Evolutionary conservation across 2,113 vertebrate species (phyloP), one percentile per base, ranked within the genome.

Genomic region (Eolophus roseicapilla): DNA sequence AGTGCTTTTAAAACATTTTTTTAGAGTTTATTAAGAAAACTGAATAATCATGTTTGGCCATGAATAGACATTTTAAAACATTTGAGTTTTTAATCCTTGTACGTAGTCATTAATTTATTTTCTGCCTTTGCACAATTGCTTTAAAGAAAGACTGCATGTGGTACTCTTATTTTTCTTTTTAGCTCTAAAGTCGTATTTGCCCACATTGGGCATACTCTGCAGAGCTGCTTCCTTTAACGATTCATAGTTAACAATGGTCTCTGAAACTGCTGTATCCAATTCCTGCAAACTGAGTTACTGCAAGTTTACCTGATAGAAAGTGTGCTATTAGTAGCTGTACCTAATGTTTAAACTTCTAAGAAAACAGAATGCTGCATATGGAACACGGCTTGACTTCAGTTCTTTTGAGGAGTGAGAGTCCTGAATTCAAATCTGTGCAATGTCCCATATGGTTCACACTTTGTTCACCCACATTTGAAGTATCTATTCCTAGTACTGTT

Each of bases 391-490:
- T 86, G 86, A 89, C 86, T 93, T 86, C 41, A 76, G 83, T 16
- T 83, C 83, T 87, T 92, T 52, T 84, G 57, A 88, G 83, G 88
- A 96, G 68, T 14, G 60, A 82, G 63, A 93, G 92, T 94, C 92
- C 92, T 86, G 77, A 88, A 3, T 81, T 95, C 65, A 89, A 60
- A 89, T 91, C 57, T 80, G 86, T 92, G 81, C 86, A 82, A 0
- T 0, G 6, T 95, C 44, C 86, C 96, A 95, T 89, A 92, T 96
- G 92, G 92, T 95, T 92, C 44, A 1, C 95, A 77, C 86, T 93
- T 92, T 81, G 39, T 93, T 96, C 95, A 96, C 95, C 92, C 92
- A 96, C 96, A 96, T 88, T 95, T 88, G 83, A 92, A 73, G 83
- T 37, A 75, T 93, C 92, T 97, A 88, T 96, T 96, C 91, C 86